Evolutionary conservation across 1,140 invertebrate genomes (phyloP).

Genomic region (Drosophila burlai): DNA sequence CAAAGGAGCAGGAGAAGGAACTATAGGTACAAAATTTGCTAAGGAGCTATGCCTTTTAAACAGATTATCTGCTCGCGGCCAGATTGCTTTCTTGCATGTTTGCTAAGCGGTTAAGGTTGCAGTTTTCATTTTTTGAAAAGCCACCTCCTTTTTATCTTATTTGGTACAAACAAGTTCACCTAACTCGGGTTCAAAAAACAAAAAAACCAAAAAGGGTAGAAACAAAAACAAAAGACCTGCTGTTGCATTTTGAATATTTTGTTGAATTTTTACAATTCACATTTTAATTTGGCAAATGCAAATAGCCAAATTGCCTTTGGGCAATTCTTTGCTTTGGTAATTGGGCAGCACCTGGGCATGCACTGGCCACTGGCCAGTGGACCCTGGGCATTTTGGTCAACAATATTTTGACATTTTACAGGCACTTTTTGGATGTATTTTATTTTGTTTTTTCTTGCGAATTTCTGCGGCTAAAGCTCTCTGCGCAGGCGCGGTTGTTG

Average conservation of each 20-base stretch:
- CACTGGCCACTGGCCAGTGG: constrained; percentile 11
- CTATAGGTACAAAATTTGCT: not conserved
- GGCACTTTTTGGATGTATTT: constrained; percentile 30
- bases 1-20: not conserved
- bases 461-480: constrained; percentile 42
- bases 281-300: constrained; percentile 75
- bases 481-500: constrained; percentile 67
- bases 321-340: constrained; percentile 63
- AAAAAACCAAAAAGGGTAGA: not conserved
- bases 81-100: not conserved
- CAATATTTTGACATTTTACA: constrained; percentile 51
- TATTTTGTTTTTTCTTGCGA: constrained; percentile 21
- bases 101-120: not conserved
- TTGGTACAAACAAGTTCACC: constrained; percentile 45
- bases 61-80: not conserved
- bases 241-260: constrained; percentile 46
- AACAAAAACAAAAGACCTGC: constrained; percentile 12
- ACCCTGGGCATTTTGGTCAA: constrained; percentile 18
- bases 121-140: not conserved
- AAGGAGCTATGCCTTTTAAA: not conserved
- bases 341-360: constrained; percentile 28
- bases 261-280: constrained; percentile 43
- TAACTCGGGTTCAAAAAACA: constrained; percentile 26
- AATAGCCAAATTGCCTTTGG: constrained; percentile 50
- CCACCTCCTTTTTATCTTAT: not conserved